Evolutionary conservation across 1,140 invertebrate genomes (phyloP), one percentile per base, ranked within the genome.

Genomic region (Maconellicoccus hirsutus): DNA sequence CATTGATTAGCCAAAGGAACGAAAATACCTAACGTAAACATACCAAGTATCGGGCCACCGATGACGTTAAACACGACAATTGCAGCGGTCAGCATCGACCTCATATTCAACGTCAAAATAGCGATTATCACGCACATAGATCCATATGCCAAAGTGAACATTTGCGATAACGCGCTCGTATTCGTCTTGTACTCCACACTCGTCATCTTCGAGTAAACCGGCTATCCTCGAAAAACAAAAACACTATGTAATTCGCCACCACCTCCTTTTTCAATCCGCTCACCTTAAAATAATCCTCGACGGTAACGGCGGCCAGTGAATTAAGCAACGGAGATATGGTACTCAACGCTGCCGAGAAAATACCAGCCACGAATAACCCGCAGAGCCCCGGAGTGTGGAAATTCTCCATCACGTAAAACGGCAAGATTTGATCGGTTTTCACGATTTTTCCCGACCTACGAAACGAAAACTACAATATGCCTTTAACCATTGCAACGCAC

Each of bases 281-380:
- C 71, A 80, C 78, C 74, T 87, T 87, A 1, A 90, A 78, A 76
- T 91, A 92, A 80, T 94, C 92, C 76, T 92, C 88, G 71, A 93
- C 82, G 0, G 89, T 92, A n/a, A 94, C 90, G 14, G 92, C 91
- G 14, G 92, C 87, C 22, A 94, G 80, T 12, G 91, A 91, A 79
- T 94, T 94, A 29, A 93, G 80, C 23, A 89, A 84, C 8, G 92
- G 91, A 0, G 91, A 94, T 59, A 94, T 86, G 0, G 92, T 92
- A 71, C 90, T 93, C 0, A 96, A 81, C 0, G 91, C 87, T 0
- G 90, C 92, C 76, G 88, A 90, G 74, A 93, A 92, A 52, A 94
- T 87, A 63, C 91, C 86, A 73, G 90, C 87, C 1, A 93, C 85
- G 78, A 94, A 93, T 12, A 94, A 79, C 6, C 92, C 92, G 0